Evolutionary conservation across 2,888 invertebrate species (phyloP).

Genomic region (Acanthopleura granulata): DNA sequence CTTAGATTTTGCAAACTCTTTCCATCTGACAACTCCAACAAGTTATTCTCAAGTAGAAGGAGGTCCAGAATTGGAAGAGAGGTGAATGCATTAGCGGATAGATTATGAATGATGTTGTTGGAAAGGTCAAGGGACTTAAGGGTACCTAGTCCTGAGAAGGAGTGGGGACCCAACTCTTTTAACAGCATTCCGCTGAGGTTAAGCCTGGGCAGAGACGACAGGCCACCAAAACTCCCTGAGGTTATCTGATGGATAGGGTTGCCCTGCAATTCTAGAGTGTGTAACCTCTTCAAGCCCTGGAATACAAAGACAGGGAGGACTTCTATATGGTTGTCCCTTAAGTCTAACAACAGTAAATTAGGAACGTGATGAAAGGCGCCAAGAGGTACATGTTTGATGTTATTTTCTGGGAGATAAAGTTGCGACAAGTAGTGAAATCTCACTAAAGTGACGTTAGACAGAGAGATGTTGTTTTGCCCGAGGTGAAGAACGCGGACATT

Average conservation of each 20-base stretch:
- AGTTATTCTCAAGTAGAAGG: not conserved
- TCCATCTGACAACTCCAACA: not conserved
- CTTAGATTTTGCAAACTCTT: not conserved
- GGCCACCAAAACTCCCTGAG: not conserved
- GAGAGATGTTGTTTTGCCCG: not conserved
- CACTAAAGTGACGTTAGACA: not conserved
- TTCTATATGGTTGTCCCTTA: not conserved
- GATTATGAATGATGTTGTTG: not conserved
- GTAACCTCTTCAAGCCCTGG: not conserved
- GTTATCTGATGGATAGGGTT: not conserved
- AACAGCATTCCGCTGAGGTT: not conserved
- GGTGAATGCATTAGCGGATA: not conserved
- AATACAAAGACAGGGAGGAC: not conserved
- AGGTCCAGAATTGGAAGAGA: not conserved
- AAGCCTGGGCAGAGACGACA: not conserved
- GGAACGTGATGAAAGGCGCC: not conserved
- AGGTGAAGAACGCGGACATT: constrained; percentile 3
- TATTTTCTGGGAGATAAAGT: not conserved
- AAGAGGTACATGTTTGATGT: not conserved
- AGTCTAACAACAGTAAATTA: not conserved
- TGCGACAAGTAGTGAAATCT: not conserved
- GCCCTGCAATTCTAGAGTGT: not conserved
- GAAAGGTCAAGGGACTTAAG: not conserved
- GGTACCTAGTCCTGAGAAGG: not conserved
- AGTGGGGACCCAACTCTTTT: not conserved